Evolutionary conservation across 1,140 invertebrate genomes (phyloP).

Genomic region (Drosophila burlai): DNA sequence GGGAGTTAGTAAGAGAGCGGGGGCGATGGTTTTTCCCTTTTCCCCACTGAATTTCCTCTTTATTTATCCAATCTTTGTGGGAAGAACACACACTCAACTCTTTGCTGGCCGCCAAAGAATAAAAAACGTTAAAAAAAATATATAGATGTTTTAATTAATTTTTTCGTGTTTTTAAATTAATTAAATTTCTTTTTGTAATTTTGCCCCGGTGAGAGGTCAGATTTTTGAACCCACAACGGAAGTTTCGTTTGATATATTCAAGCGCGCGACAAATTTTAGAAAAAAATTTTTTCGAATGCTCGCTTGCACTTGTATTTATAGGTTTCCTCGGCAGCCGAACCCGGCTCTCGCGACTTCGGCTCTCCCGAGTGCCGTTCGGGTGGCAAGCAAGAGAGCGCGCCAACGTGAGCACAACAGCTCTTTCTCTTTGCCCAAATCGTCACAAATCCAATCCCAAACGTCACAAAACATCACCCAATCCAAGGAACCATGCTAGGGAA

Average conservation of each 20-base stretch:
- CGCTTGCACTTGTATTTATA: constrained; percentile 11
- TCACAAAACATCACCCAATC: no score
- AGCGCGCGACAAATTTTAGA: constrained; percentile 17
- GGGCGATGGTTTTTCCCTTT: constrained; percentile 12
- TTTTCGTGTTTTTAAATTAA: neutral
- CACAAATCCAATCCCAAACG: no score
- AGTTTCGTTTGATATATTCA: neutral
- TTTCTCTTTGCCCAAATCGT: no score
- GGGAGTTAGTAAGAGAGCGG: neutral
- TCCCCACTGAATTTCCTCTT: constrained; percentile 20
- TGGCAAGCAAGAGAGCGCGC: no score
- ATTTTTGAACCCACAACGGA: constrained; percentile 26
- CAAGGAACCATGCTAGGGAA: no score
- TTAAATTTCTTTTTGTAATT: neutral
- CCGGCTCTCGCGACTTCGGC: no score
- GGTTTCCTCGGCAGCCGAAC: neutral
- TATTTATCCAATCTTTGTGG: constrained; percentile 31
- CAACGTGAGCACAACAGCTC: no score
- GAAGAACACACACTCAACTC: constrained; percentile 12
- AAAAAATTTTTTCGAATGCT: neutral
- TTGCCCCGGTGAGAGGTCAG: neutral
- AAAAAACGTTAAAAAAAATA: constrained; percentile 32
- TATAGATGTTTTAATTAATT: neutral
- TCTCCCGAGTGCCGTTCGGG: no score
- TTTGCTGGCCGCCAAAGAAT: constrained; percentile 15